Percentiles rank a stretch among this genome's conserved stretches.
Conservation (phyloP, 2,797 vertebrate genomes). For the Vultur gryphus region DNA sequence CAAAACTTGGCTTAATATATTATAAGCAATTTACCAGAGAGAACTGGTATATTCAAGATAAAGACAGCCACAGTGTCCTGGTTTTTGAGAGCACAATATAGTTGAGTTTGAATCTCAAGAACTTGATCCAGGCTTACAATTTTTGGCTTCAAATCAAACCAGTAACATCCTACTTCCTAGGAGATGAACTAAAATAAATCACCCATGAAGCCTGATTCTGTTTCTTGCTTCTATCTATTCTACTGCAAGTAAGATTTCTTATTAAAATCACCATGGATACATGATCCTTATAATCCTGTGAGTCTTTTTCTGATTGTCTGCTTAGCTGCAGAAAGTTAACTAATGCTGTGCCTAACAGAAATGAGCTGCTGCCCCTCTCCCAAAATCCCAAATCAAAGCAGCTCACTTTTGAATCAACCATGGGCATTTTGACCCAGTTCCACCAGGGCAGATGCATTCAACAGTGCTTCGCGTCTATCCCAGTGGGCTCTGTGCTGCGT, state of each 20-base stretch:
- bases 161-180: slow-evolving; percentile 34
- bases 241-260: slow-evolving; percentile 44
- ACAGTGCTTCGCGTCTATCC: neutral
- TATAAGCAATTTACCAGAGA: neutral
- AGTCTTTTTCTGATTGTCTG: slow-evolving; percentile 10
- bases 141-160: slow-evolving; percentile 37
- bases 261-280: slow-evolving; percentile 62
- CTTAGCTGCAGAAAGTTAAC: slow-evolving; percentile 46
- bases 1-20: neutral
- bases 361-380: neutral
- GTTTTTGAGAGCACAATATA: neutral
- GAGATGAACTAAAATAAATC: slow-evolving; percentile 50
- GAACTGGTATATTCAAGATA: neutral
- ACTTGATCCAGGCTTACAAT: slow-evolving; percentile 20
- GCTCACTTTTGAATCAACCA: neutral
- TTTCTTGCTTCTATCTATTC: slow-evolving; percentile 45
- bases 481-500: neutral
- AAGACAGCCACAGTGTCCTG: neutral
- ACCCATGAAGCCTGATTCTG: slow-evolving; percentile 14
- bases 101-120: neutral
- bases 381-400: neutral
- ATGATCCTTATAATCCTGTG: slow-evolving; percentile 53
- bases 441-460: neutral
- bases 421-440: neutral
- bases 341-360: neutral